Evolutionary conservation across 2,797 vertebrate genomes (phyloP), one percentile per base, ranked within the genome.

Genomic region (Peromyscus melanophrys): DNA sequence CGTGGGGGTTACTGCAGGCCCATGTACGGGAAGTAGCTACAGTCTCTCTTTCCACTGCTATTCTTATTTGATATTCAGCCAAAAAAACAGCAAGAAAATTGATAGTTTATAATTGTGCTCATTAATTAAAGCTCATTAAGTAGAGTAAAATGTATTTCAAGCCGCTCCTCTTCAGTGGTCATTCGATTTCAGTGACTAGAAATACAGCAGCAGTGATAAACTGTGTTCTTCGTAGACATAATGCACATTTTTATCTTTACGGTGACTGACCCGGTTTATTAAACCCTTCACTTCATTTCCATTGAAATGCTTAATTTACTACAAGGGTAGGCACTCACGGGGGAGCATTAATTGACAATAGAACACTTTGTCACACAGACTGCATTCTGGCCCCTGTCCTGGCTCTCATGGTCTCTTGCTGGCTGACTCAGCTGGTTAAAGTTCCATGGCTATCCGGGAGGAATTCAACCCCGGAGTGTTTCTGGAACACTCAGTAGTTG

Each of bases 401-500:
- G 31, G 52, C 71, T 88, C 93, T 67, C 6, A 0, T 49, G 82
- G 92, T 61, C 92, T 92, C 73, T 83, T 83, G 43, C 21, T 80
- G 96, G 93, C 94, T 89, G 55, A 55, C 89, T 93, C 29, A 23
- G 69, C 85, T 90, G 71, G 83, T 91, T 93, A 90, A 91, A 91
- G 91, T 87, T 89, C 96, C 89, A 1, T 61, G 95, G 88, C 89
- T 67, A 23, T 84, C 94, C 63, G 40, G 82, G 40, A 96, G 83
- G 97, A 96, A 77, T 92, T 94, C 86, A 69, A 13, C 61, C 87
- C 86, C 37, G 27, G 40, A 85, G 77, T 49, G 19, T 71, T 90
- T 94, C 31, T 75, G 93, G 71, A 52, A 71, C 75, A 37, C 84
- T 93, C 57, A 25, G 1, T n/a, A 61, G 89, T 34, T 94, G 91